A percentile compares a stretch with the other conserved stretches of the same genome.
phyloP scores from a whole-genome alignment of 2,797 vertebrate genomes.

The Oreortyx pictus region DNA sequence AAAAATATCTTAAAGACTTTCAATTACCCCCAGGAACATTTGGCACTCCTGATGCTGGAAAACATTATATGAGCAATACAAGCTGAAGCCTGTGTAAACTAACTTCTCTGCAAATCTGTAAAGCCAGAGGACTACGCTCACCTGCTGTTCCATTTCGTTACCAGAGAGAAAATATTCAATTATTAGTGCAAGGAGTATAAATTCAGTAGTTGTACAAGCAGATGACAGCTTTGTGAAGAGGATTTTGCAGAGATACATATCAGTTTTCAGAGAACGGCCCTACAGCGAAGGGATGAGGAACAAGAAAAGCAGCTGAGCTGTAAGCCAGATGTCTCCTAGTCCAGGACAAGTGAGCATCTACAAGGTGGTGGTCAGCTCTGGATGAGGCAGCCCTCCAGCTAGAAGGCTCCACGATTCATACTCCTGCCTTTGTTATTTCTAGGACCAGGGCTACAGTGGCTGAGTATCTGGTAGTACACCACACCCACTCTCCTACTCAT shows the following conservation, averaged over 20 bases:
- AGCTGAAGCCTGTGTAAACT: not conserved
- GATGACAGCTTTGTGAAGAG: fast-evolving
- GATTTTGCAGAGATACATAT: not conserved
- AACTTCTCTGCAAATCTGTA: not conserved
- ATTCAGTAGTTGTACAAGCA: not conserved
- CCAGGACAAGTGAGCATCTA: fast-evolving
- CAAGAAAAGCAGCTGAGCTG: not conserved
- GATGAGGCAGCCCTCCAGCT: not conserved
- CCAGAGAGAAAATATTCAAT: not conserved
- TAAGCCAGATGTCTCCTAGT: not conserved
- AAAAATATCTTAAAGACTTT: not conserved
- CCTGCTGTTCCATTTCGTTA: not conserved
- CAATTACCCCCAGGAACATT: not conserved
- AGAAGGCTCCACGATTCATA: not conserved
- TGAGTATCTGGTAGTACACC: not conserved
- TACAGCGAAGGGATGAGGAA: not conserved
- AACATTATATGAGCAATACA: not conserved
- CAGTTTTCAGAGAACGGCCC: not conserved
- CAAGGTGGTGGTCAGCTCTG: fast-evolving
- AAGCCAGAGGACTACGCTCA: not conserved
- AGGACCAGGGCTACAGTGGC: not conserved
- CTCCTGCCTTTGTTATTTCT: not conserved
- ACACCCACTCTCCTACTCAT: not conserved
- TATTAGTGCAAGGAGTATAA: not conserved
- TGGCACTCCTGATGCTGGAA: not conserved